Base-by-base conservation (phyloP, 1,140 invertebrate species). In the Brachionus plicatilis region DNA sequence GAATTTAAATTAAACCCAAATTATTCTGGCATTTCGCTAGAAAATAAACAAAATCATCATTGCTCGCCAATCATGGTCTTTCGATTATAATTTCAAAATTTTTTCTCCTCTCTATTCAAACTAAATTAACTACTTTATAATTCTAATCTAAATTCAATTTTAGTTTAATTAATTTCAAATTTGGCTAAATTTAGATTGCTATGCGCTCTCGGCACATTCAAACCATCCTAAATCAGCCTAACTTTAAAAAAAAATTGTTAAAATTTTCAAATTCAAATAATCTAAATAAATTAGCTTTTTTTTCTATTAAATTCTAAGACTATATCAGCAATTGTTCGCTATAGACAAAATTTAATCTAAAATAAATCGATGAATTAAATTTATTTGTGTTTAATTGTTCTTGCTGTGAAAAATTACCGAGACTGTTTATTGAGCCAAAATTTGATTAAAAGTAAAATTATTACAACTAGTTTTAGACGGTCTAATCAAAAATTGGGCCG, bases 1-100 rank as follows among this genome's bases (percentile, higher is more conserved):
- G 66, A 68, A 68, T 68, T 68, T 33, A 68, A 68, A 68, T 68
- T 68, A 68, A 68, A n/a, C 27, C 27, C 14, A 68, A 68, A 68
- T 68, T 68, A 41, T 68, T 68, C n/a, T 68, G 66, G 27, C 66
- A 68, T 68, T 68, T 68, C 27, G n/a, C 9, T 37, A 68, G 6
- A 68, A 68, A 68, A 68, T 33, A 68, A 68, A 68, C 66, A 41
- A 68, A 68, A 68, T 33, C 66, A 68, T 68, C 9, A 33, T 68
- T n/a, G 66, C 6, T 17, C 11, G 5, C 14, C 12, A 68, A 33
- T 17, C 27, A 33, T 29, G 66, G 66, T 14, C 66, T 68, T 29
- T 68, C 33, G 27, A 68, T 68, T 41, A 68, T 9, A 68, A 68
- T 33, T 12, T 12, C 9, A 6, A 33, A 33, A 37, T 37, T 37